Base-by-base conservation (phyloP, 1,140 invertebrate species). In the Delia radicum region DNA sequence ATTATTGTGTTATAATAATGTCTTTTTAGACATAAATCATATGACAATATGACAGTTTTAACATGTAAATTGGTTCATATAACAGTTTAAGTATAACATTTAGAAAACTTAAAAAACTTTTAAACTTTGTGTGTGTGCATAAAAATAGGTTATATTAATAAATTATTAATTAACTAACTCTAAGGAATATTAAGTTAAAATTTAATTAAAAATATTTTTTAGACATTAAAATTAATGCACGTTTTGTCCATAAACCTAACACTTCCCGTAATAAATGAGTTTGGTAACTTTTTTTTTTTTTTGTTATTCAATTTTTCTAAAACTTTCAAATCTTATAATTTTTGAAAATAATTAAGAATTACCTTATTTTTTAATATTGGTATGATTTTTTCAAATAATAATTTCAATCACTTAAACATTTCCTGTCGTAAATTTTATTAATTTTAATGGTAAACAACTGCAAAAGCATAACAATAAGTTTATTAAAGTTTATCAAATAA, bases 1-100 rank as follows among this genome's bases (percentile, higher is more conserved):
- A 27, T n/a, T n/a, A n/a, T 67, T 69, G 65, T 69, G 65, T 69
- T 69, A 69, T 69, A 69, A 69, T 69, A 69, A n/a, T 69, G 65
- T 69, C 65, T 28, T 69, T 33, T 37, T 69, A 31, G 65, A 69
- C 65, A 69, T 69, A 69, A 69, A 69, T 69, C 65, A 69, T 69
- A 69, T 69, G 29, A 69, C 65, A 69, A 37, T 37, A 69, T 37
- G 65, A 69, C 65, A 69, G 6, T 69, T 33, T 33, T 33, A 8
- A 18, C 29, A 69, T 69, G 65, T 69, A 69, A 69, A 69, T 69
- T n/a, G 65, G n/a, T 37, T 69, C 65, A 69, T 37, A 69, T 37
- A 69, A 69, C 65, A 33, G 65, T 69, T 69, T 33, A 21, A 37
- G 13, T 37, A 37, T 37, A n/a, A 1, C 1, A 42, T 42, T 42